Base-by-base conservation (phyloP, 2,113 vertebrate genomes). In the Deroptyus accipitrinus region DNA sequence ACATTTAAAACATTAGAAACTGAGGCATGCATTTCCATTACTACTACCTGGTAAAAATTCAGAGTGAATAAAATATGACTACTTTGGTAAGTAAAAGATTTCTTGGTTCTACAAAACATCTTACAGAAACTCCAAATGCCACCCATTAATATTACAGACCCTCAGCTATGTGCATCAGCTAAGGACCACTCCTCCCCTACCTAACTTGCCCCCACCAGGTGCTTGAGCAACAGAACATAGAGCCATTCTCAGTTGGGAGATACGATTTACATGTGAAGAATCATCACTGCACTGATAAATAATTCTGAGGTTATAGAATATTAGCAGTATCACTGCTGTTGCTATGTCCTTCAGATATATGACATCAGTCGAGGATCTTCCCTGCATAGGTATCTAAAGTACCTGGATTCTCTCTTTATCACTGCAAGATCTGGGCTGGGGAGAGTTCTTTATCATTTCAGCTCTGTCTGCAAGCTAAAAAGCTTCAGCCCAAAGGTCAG, bases 281-380 rank as follows among this genome's bases (percentile, higher is more conserved):
- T 51, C 12, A 44, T 68, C 30, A 37, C 48, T 35, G 12, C 20
- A 6, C 30, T 46, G 13, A 10, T 68, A 68, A 85, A 64, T 68
- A 77, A 48, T 24, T 30, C 39, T 57, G 20, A 76, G 30, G 5
- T 57, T 57, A 57, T 33, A 57, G 55, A 57, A 57, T 12, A n/a
- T n/a, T 57, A n/a, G 31, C 19, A 57, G 55, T 19, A 57, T n/a
- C 31, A 57, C 31, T n/a, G 55, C n/a, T 66, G 37, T 20, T 73
- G 37, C 25, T 54, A 6, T 4, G 4, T 35, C 37, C 33, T 52
- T 66, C 33, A 42, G 28, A 67, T 13, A 69, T 3, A 39, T 30
- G 31, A 28, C 7, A 15, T 31, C 15, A 28, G 2, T 3, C 20
- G 8, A 57, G 0, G 2, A 2, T 52, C 33, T 87, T 78, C 27